Conservation (phyloP, 1,140 invertebrate species). For the Popillia japonica region DNA sequence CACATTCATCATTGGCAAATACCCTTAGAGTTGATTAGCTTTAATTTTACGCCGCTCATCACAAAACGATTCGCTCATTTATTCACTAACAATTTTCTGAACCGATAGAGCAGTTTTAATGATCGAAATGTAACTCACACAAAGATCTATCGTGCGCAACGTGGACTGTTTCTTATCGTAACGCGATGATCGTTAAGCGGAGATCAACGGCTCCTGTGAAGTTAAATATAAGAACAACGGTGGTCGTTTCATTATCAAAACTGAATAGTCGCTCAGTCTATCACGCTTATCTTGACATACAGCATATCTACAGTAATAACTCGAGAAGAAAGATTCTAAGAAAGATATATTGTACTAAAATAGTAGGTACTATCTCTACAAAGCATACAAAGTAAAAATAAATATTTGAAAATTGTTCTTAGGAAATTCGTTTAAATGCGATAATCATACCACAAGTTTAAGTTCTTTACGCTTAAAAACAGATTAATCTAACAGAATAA, state of each 20-base stretch:
- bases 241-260: conserved; percentile 10
- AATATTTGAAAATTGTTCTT: not conserved
- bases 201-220: not conserved
- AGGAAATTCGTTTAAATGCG: too few species aligned
- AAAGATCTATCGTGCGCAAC: not conserved
- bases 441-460: too few species aligned
- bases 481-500: too few species aligned
- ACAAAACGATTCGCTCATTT: not conserved
- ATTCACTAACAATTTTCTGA: not conserved
- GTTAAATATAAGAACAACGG: conserved; percentile 1
- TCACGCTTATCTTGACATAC: conserved; percentile 11
- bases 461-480: too few species aligned
- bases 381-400: not conserved
- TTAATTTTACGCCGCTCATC: not conserved
- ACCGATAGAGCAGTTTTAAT: not conserved
- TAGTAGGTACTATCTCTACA: not conserved
- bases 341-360: not conserved
- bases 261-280: not conserved
- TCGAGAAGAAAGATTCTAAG: not conserved
- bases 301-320: not conserved
- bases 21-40: too few species aligned
- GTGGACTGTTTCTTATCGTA: not conserved
- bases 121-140: not conserved
- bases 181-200: not conserved
- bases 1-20: too few species aligned